Percentiles rank a stretch among this genome's conserved stretches.
phyloP scores from a whole-genome alignment of 2,888 invertebrate species.

The Tuberolachnus salignus region DNA sequence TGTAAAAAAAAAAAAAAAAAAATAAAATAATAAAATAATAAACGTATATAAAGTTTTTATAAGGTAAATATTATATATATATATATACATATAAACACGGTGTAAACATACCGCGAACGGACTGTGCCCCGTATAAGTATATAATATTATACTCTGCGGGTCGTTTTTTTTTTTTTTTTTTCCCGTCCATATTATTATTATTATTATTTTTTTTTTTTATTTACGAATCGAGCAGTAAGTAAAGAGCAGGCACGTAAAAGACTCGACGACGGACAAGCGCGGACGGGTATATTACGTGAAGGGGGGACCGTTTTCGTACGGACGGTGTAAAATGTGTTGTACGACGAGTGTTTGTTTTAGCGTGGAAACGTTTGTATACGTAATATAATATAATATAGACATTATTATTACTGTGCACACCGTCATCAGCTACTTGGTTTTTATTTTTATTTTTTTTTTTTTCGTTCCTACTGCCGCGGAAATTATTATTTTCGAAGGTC shows the following conservation, averaged over 20 bases:
- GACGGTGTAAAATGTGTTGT: background rate
- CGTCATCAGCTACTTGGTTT: slow-evolving; percentile 11
- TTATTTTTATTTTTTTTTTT: no score
- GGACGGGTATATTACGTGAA: background rate
- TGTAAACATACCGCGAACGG: no score
- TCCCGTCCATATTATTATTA: no score
- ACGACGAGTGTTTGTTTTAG: slow-evolving; percentile 35
- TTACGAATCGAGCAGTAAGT: background rate
- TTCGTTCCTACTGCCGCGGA: background rate
- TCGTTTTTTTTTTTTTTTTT: background rate
- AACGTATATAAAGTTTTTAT: no score
- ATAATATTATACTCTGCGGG: no score
- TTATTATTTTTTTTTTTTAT: no score
- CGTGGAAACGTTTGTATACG: slow-evolving; percentile 24
- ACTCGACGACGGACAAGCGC: slow-evolving; percentile 15
- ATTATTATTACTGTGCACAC: background rate
- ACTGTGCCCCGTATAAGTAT: no score
- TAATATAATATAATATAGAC: background rate
- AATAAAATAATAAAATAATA: no score
- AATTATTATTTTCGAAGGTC: background rate
- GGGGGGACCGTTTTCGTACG: slow-evolving; percentile 7
- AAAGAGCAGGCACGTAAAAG: background rate
- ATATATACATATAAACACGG: no score
- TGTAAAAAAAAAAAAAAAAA: no score
- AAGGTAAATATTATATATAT: no score